Base-by-base conservation (phyloP, 2,797 vertebrate species). In the Carapus acus region DNA sequence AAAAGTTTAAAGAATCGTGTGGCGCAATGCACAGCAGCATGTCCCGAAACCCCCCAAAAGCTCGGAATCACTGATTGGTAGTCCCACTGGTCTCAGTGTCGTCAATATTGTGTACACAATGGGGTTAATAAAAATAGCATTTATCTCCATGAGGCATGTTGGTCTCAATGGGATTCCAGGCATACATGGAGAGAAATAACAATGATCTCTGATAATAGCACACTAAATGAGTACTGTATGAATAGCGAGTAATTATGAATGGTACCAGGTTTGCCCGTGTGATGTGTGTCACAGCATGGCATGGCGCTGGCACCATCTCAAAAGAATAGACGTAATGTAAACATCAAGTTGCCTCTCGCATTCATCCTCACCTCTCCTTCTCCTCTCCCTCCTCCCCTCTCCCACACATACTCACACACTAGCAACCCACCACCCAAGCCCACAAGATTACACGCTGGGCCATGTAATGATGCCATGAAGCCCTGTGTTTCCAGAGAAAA, bases 191-290 rank as follows among this genome's bases (percentile, higher is more conserved):
- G 70, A 66, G 69, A 77, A 83, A 82, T 77, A 83, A 81, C 78
- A 81, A 82, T 82, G 80, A 85, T 84, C 72, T 80, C 73, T 83
- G 81, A 82, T 87, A 83, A 85, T 84, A 70, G 71, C 69, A 66
- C 4, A 3, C 74, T 72, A 83, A 88, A 83, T 73, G 59, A 82
- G 72, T 73, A 73, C 66, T 80, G 47, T 73, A 73, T 80, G 77
- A 83, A 82, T 76, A 74, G 76, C 74, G 69, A 72, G 57, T 83
- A 81, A 83, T 87, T 85, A 82, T 75, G 72, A 79, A 67, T 56
- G 50, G 71, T 73, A 67, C 63, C 51, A 62, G 71, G 76, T 78
- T n/a, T 81, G 77, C 69, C 60, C 20, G n/a, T 80, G 70, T 80
- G 78, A 71, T 74, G 62, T 81, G 79, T 82, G 83, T 81, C 78